Evolutionary conservation across 2,888 invertebrate genomes (phyloP).

Genomic region (Lapara coniferarum): DNA sequence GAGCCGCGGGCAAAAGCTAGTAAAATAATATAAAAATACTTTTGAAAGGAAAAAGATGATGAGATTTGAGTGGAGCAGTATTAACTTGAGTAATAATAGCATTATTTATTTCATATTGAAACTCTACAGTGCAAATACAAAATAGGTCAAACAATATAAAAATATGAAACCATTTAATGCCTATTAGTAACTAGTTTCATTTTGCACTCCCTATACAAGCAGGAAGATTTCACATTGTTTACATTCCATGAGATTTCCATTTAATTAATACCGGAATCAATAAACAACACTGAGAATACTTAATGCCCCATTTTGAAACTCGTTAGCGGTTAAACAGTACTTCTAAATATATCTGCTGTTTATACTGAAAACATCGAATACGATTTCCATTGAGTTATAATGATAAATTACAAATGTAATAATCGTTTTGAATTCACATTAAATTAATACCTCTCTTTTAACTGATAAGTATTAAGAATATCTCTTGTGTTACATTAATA

Average conservation of each 20-base stretch:
- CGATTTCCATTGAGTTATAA: neutral
- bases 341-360: constrained; percentile 22
- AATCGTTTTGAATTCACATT: neutral
- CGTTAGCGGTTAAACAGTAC: constrained; percentile 14
- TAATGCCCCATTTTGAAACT: constrained; percentile 8
- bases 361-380: neutral
- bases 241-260: neutral
- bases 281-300: constrained; percentile 21
- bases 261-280: neutral
- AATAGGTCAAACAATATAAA: too few relatives aligned
- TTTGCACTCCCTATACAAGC: neutral
- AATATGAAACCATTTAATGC: too few relatives aligned
- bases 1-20: too few relatives aligned
- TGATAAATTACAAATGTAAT: neutral
- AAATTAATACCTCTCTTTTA: neutral
- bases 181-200: too few relatives aligned
- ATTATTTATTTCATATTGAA: too few relatives aligned
- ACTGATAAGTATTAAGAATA: too few relatives aligned
- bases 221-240: neutral
- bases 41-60: too few relatives aligned
- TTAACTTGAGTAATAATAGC: too few relatives aligned
- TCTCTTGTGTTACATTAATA: too few relatives aligned
- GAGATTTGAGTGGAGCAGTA: too few relatives aligned
- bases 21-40: too few relatives aligned
- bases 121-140: too few relatives aligned